phyloP scores from a whole-genome alignment of 2,888 invertebrate genomes.

The Diaprepes abbreviatus region DNA sequence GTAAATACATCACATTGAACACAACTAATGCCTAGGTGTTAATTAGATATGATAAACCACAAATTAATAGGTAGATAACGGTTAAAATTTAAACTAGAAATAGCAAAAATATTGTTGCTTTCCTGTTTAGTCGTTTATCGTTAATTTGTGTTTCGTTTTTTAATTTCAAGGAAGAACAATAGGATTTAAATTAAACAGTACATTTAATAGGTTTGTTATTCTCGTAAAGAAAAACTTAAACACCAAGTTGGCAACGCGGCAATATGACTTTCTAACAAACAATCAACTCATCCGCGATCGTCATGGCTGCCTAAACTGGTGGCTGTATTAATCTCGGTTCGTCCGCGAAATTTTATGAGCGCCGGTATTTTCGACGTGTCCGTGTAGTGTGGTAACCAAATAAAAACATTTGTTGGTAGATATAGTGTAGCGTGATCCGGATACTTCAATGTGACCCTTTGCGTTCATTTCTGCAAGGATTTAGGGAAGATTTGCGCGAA shows the following conservation, averaged over 20 bases:
- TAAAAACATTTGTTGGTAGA: neutral
- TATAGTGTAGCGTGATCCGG: neutral
- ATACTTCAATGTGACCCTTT: constrained; percentile 1
- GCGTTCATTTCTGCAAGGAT: constrained; percentile 1
- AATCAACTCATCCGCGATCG: constrained; percentile 46
- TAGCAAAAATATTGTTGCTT: too few species aligned
- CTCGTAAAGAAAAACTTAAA: constrained; percentile 3
- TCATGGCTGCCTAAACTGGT: constrained; percentile 40
- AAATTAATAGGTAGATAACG: neutral
- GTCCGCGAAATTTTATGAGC: constrained; percentile 8
- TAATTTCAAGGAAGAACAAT: too few species aligned
- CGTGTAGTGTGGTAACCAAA: neutral
- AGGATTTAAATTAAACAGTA: too few species aligned
- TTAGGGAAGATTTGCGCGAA: constrained; percentile 35
- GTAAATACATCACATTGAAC: neutral
- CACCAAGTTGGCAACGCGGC: constrained; percentile 27
- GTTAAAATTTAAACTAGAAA: neutral
- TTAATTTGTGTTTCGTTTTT: too few species aligned
- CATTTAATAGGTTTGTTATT: too few species aligned
- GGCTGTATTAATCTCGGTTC: constrained; percentile 22
- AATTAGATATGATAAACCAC: neutral
- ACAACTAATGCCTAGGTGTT: constrained; percentile 7
- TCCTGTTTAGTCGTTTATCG: too few species aligned
- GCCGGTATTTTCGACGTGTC: constrained; percentile 2
- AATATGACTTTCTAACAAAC: constrained; percentile 42